phyloP scores from a whole-genome alignment of 2,113 vertebrate species.

The Microcebus ravelobensis region DNA sequence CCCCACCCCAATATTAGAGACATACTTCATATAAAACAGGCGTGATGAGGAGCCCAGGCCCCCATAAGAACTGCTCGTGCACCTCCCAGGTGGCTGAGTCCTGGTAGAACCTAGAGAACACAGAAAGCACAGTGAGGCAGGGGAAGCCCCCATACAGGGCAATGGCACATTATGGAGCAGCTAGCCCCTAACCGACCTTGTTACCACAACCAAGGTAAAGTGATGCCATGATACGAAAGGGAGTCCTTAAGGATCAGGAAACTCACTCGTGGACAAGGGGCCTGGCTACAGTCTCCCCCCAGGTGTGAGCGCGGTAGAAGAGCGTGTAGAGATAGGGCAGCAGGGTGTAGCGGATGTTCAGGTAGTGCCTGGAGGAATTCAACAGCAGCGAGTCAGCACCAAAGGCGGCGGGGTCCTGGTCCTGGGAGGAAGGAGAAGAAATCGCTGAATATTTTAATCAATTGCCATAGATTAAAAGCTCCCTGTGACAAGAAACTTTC shows the following conservation, averaged over 20 bases:
- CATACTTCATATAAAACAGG: conserved; percentile 87
- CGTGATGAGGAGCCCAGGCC: conserved; percentile 93
- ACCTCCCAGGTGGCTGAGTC: conserved; percentile 91
- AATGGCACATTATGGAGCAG: not conserved
- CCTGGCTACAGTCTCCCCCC: conserved; percentile 91
- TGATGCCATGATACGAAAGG: not conserved
- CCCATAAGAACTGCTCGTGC: conserved; percentile 94
- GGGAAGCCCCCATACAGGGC: not conserved
- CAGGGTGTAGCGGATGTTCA: conserved; percentile 94
- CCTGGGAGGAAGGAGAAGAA: conserved; percentile 76
- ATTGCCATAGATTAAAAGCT: not conserved
- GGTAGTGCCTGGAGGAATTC: conserved; percentile 89
- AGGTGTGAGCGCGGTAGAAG: conserved; percentile 93
- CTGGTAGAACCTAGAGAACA: conserved; percentile 72
- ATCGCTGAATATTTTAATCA: not conserved
- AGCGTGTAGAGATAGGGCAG: conserved; percentile 97
- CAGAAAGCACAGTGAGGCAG: not conserved
- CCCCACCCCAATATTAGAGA: not conserved
- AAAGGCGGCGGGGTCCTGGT: conserved; percentile 93
- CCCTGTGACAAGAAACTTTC: not conserved
- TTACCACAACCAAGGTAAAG: not conserved
- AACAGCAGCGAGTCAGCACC: conserved; percentile 87
- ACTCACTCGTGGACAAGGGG: conserved; percentile 97
- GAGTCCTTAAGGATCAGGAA: not conserved
- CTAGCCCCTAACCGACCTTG: not conserved